Evolutionary conservation across 1,140 invertebrate genomes (phyloP).

Genomic region (Magallana angulata): DNA sequence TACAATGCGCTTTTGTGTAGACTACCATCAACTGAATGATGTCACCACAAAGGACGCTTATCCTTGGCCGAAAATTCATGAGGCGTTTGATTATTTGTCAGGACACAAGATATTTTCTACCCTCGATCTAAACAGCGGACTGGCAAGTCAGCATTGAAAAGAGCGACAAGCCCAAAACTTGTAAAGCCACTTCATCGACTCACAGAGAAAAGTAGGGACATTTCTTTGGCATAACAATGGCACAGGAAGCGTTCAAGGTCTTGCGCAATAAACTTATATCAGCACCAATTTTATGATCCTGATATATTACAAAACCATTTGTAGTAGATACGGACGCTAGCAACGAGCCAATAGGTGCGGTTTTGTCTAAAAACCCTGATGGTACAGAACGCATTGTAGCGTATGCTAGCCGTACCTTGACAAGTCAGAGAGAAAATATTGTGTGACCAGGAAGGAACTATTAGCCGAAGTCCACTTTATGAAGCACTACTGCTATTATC

Average conservation of each 20-base stretch:
- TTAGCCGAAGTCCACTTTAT: no score
- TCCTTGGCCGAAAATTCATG: slow-evolving; percentile 81
- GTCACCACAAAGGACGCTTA: slow-evolving; percentile 76
- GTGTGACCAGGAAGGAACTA: no score
- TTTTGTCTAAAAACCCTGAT: slow-evolving; percentile 64
- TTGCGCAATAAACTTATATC: neutral
- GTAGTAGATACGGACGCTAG: slow-evolving; percentile 65
- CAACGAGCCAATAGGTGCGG: slow-evolving; percentile 63
- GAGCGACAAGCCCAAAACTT: slow-evolving; percentile 72
- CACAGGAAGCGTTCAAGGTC: neutral
- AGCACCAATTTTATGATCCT: slow-evolving; percentile 52
- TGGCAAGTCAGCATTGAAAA: slow-evolving; percentile 70
- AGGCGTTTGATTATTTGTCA: slow-evolving; percentile 64
- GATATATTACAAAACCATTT: slow-evolving; percentile 41
- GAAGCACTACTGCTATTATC: no score
- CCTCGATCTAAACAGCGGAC: slow-evolving; percentile 75
- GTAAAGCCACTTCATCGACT: slow-evolving; percentile 2
- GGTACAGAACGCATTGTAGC: slow-evolving; percentile 43
- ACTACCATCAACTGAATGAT: neutral
- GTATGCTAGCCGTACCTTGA: neutral
- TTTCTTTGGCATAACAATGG: neutral
- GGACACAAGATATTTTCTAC: slow-evolving; percentile 76
- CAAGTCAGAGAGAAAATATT: neutral
- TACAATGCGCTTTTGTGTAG: neutral
- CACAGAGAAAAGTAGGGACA: slow-evolving; percentile 20